Percentiles rank a stretch among this genome's conserved stretches.
phyloP scores from a whole-genome alignment of 2,888 invertebrate species.

The Rotaria socialis region DNA sequence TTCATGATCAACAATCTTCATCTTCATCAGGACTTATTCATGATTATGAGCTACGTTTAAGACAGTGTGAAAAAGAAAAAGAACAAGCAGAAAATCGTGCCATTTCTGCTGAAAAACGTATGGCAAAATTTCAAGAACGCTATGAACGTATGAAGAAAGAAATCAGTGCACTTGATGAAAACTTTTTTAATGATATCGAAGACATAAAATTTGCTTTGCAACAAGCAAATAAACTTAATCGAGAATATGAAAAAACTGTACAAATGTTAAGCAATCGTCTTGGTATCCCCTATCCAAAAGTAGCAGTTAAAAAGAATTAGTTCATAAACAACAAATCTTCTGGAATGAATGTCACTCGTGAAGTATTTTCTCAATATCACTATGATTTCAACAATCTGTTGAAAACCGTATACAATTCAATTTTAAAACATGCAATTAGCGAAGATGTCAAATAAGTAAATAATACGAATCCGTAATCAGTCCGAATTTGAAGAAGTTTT shows the following conservation, averaged over 20 bases:
- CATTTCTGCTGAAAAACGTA: constrained; percentile 50
- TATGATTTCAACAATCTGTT: too few species aligned
- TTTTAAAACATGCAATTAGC: too few species aligned
- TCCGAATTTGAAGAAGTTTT: too few species aligned
- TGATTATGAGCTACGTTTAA: constrained; percentile 45
- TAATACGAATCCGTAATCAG: too few species aligned
- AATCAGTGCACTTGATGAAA: constrained; percentile 48
- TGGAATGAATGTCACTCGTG: too few species aligned
- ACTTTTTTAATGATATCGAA: constrained; percentile 55
- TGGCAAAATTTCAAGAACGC: constrained; percentile 52
- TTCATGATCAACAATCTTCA: neutral
- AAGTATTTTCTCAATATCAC: too few species aligned
- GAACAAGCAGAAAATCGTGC: constrained; percentile 50
- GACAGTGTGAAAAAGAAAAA: constrained; percentile 49
- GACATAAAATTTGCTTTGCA: constrained; percentile 54
- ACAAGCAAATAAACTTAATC: constrained; percentile 52
- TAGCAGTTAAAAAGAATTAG: neutral
- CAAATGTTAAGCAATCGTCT: constrained; percentile 51
- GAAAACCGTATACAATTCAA: too few species aligned
- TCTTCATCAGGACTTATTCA: too few species aligned
- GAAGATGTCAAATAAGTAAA: too few species aligned
- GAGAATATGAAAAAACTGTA: constrained; percentile 52
- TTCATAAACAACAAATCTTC: neutral
- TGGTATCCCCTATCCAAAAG: constrained; percentile 51
- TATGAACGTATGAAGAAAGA: constrained; percentile 42